Conservation (phyloP, 2,113 vertebrate species). For the Callaeas wilsoni region DNA sequence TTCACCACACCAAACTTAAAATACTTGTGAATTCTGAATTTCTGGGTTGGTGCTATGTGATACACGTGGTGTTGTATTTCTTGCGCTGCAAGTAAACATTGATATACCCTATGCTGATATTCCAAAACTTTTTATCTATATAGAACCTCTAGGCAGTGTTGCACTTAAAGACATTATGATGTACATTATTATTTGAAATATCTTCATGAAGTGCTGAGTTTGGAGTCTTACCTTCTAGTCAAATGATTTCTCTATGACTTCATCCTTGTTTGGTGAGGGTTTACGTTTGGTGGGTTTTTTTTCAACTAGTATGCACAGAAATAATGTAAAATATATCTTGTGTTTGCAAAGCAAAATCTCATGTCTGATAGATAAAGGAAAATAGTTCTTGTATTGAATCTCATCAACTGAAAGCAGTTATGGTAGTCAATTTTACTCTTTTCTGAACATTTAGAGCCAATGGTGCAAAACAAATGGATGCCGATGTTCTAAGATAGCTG, state of each 20-base stretch:
- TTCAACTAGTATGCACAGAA: background rate
- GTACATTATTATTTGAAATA: background rate
- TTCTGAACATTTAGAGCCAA: background rate
- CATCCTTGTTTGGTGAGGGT: background rate
- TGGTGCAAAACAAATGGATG: constrained; percentile 9
- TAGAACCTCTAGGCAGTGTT: background rate
- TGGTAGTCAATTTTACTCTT: background rate
- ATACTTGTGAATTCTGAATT: background rate
- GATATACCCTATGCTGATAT: background rate
- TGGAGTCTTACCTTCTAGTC: background rate
- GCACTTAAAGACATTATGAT: background rate
- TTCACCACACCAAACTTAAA: background rate
- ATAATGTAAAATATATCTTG: background rate
- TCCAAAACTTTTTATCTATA: background rate
- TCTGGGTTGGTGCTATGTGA: background rate
- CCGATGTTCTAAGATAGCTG: background rate
- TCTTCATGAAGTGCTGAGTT: background rate
- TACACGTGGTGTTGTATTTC: background rate
- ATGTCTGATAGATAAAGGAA: background rate
- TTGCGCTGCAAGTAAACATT: background rate
- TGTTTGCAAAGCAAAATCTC: background rate
- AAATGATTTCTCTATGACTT: background rate
- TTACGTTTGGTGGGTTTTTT: background rate
- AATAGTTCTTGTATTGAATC: background rate
- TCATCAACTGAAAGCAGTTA: background rate